These are phyloP conservation scores for Micronisus gabar DNA, from an alignment of 2,113 vertebrate genomes.

Conservation along the genomic window DNA sequence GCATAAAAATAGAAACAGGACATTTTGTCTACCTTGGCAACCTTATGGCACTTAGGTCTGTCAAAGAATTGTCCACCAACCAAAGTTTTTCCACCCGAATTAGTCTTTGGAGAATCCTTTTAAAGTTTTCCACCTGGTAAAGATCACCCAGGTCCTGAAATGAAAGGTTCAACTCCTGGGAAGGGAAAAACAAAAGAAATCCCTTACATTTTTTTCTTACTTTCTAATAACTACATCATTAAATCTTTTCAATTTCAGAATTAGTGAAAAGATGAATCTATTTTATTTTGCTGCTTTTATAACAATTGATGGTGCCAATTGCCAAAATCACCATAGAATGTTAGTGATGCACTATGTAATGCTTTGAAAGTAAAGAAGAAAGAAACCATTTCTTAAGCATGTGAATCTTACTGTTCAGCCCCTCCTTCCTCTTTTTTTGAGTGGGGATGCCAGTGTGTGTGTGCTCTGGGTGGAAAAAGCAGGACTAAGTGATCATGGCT, in stretches of 20 bases:
- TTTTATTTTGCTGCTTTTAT: not conserved
- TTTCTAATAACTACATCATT: not conserved
- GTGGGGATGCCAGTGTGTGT: not conserved
- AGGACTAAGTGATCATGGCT: fast-evolving
- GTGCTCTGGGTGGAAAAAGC: not conserved
- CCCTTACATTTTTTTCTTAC: not conserved
- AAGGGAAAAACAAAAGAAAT: constrained; percentile 7
- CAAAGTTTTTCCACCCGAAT: constrained; percentile 91
- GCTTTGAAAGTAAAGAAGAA: not conserved
- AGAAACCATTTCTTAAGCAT: not conserved
- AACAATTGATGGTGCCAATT: not conserved
- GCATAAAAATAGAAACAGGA: not conserved
- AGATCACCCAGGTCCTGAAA: constrained; percentile 91
- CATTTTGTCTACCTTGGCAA: constrained; percentile 84
- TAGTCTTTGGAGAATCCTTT: constrained; percentile 84
- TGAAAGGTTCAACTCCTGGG: constrained; percentile 89
- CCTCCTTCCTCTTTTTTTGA: not conserved
- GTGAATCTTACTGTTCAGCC: not conserved
- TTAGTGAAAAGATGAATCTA: not conserved
- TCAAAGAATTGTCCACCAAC: constrained; percentile 88
- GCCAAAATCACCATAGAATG: not conserved
- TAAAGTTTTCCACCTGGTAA: constrained; percentile 87
- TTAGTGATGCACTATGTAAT: not conserved
- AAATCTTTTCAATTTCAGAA: not conserved
- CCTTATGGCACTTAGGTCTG: constrained; percentile 85